Conservation (phyloP, 2,888 invertebrate genomes). For the Oasisia sp. region DNA sequence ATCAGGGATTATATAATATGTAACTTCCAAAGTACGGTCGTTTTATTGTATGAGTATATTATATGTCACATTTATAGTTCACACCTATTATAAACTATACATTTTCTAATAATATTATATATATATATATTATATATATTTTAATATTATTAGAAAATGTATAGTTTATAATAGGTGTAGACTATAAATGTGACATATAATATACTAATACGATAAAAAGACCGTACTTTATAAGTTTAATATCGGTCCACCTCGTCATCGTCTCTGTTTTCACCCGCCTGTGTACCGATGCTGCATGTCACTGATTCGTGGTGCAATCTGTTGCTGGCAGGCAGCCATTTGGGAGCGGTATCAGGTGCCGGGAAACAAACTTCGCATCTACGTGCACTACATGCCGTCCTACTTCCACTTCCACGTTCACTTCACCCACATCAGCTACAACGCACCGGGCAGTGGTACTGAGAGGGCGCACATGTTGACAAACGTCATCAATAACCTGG, state of each 20-base stretch:
- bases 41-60: neutral
- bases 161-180: neutral
- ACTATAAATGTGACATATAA: too few species aligned
- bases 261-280: neutral
- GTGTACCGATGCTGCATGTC: neutral
- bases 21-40: neutral
- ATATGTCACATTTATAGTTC: too few species aligned
- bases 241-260: neutral
- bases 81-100: neutral
- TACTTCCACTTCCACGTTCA: conserved; percentile 97
- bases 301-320: neutral
- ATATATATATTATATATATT: too few species aligned
- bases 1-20: too few species aligned
- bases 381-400: conserved; percentile 94
- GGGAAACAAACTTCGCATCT: conserved; percentile 77
- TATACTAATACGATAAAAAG: neutral
- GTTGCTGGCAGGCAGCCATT: conserved; percentile 74
- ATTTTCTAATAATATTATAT: neutral
- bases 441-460: conserved; percentile 76
- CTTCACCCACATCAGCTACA: conserved; percentile 75
- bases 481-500: conserved; percentile 90
- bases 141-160: neutral
- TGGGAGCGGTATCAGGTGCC: conserved; percentile 79
- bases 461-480: conserved; percentile 89
- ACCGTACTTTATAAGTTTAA: neutral